Evolutionary conservation across 2,797 vertebrate genomes (phyloP), one percentile per base, ranked within the genome.

Genomic region (Typhlichthys subterraneus): DNA sequence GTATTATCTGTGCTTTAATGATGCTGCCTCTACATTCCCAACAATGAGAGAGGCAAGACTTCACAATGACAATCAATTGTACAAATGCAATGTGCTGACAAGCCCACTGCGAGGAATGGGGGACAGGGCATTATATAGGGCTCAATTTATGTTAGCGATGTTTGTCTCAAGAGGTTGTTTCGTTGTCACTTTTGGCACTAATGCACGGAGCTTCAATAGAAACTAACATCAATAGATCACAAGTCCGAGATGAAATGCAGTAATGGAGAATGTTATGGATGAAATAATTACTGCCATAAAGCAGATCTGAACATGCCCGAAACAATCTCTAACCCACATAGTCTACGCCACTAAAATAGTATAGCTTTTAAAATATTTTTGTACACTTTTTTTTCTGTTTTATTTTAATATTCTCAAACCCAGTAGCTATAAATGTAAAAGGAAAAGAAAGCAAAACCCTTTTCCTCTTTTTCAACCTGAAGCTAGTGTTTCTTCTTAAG

Each of bases 261-360:
- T n/a, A 54, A 82, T 74, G 65, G 15, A 33, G 61, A 50, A 70
- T 55, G 54, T 45, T 56, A 56, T 61, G 50, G 61, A 73, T 85
- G 85, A 84, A 75, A 59, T 63, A n/a, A 72, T 76, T 66, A 72
- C 66, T 52, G 70, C 57, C 76, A 80, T 76, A 79, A 17, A 77
- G 87, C 67, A 75, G 61, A 86, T 85, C 86, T 85, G 85, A 93
- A 90, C 88, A 87, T 89, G 90, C 92, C 89, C 89, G 29, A 69
- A 85, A 88, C 86, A 87, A 90, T 74, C 76, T 83, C 88, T 88
- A 91, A 80, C 87, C 84, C 89, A 91, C 89, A 84, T 89, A 88
- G 87, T 92, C 91, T 94, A 94, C 86, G 75, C 87, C 89, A 88
- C 91, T 94, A 93, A 93, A 93, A 92, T 91, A 91, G 88, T 87